Evolutionary conservation across 2,797 vertebrate genomes (phyloP), one percentile per base, ranked within the genome.

Genomic region (Pogonophryne albipinna): DNA sequence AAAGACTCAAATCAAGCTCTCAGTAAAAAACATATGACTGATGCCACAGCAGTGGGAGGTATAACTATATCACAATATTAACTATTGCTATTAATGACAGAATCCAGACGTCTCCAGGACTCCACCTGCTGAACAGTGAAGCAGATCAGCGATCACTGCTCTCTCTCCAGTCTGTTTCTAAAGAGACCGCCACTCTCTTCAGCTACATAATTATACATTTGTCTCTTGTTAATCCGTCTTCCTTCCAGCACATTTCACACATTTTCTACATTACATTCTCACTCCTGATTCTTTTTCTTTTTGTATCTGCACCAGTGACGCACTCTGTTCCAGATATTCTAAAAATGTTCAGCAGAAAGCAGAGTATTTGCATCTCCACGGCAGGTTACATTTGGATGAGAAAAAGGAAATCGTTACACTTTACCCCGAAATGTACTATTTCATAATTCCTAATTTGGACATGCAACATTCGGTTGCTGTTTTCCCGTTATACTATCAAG

Each of bases 401-500:
- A 69, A 79, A 88, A 38, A 82, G 69, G 41, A 86, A 85, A 70
- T 72, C 27, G 45, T 59, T 82, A 74, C 53, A 55, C 72, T 77
- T 76, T 69, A 62, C 50, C 68, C 68, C 73, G 80, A 87, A 85
- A 87, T 83, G 52, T 60, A 66, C 65, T 70, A 82, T 82, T 69
- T 83, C 75, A 70, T 83, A 72, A 84, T 87, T 91, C 85, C 86
- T 82, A 79, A 85, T 87, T 74, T 90, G 74, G 87, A 86, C 92
- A 93, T 93, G 92, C 93, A 84, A 90, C 88, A 92, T 89, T 83
- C 86, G 72, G 87, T 89, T 92, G 89, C 91, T 85, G 83, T 87
- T 88, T 87, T 83, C 78, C 85, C 19, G 1, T 88, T 86, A 78
- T 84, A 88, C 89, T 85, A 85, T 92, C 85, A 91, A 93, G 92